A percentile compares a stretch with the other conserved stretches of the same genome.
These are phyloP conservation scores for Cyclophora albipunctata DNA, from an alignment of 2,888 invertebrate species.

Conservation along the genomic window DNA sequence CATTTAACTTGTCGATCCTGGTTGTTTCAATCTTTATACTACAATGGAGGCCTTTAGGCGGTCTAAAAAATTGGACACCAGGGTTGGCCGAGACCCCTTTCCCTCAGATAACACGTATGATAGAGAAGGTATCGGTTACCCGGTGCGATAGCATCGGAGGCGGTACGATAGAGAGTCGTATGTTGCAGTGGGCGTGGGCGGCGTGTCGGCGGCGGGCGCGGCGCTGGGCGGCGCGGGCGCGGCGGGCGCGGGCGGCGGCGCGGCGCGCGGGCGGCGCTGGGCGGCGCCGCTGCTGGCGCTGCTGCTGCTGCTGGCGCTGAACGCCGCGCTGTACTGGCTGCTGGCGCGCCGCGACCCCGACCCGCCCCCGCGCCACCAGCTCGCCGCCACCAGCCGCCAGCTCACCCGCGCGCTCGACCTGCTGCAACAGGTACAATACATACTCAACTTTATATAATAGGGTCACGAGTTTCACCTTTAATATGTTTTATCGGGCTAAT, in stretches of 20 bases:
- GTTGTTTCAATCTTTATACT: too few relatives aligned
- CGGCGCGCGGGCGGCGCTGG: constrained; percentile 78
- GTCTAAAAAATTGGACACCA: neutral
- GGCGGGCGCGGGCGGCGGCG: constrained; percentile 1
- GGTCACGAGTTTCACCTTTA: too few relatives aligned
- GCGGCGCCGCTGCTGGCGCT: constrained; percentile 86
- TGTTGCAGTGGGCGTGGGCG: constrained; percentile 3
- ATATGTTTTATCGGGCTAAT: too few relatives aligned
- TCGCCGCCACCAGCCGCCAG: too few relatives aligned
- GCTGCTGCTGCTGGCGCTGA: constrained; percentile 78
- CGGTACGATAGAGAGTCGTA: too few relatives aligned
- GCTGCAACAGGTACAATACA: constrained; percentile 78
- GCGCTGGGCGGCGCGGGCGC: constrained; percentile 19
- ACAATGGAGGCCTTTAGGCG: too few relatives aligned
- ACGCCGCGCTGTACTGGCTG: constrained; percentile 79
- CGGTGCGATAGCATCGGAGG: too few relatives aligned
- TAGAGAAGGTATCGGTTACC: neutral
- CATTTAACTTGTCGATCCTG: neutral
- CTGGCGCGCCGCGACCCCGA: too few relatives aligned
- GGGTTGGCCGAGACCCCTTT: neutral
- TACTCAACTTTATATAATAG: too few relatives aligned
- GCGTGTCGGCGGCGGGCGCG: constrained; percentile 47
- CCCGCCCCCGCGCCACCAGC: too few relatives aligned
- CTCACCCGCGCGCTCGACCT: constrained; percentile 74
- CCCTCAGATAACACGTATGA: neutral